Evolutionary conservation across 2,113 vertebrate genomes (phyloP).

Genomic region (Machaerirhynchus nigripectus): DNA sequence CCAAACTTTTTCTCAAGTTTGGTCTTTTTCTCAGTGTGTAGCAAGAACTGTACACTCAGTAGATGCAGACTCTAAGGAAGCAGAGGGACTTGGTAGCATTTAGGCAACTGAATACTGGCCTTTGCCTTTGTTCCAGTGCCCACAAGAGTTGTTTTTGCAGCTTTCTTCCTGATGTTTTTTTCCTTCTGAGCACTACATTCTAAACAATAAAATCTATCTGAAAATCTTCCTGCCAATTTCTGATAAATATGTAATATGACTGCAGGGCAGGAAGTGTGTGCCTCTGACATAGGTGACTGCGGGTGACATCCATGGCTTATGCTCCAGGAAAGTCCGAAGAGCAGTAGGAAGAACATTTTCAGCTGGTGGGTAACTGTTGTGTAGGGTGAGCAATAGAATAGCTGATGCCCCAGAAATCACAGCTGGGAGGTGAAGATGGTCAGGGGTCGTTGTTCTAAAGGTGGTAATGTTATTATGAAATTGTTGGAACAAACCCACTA

Average conservation of each 20-base stretch:
- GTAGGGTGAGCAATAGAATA: neutral
- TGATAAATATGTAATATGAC: neutral
- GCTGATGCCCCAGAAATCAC: neutral
- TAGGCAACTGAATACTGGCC: neutral
- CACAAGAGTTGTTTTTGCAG: neutral
- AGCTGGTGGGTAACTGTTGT: neutral
- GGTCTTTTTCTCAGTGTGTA: neutral
- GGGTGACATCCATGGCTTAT: neutral
- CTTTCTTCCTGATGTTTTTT: neutral
- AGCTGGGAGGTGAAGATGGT: neutral
- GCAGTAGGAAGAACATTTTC: neutral
- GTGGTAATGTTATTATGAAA: neutral
- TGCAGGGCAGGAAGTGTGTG: neutral
- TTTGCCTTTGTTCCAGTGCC: neutral
- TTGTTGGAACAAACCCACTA: accelerated
- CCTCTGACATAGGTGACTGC: neutral
- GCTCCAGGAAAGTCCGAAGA: neutral
- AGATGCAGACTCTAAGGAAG: neutral
- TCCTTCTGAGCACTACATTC: neutral
- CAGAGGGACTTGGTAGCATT: neutral
- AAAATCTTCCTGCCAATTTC: neutral
- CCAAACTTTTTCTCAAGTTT: neutral
- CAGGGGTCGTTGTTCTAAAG: neutral
- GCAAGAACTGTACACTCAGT: neutral
- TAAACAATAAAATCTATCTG: neutral